Evolutionary conservation across 2,797 vertebrate genomes (phyloP).

Genomic region (Acipenser transmontanus): DNA sequence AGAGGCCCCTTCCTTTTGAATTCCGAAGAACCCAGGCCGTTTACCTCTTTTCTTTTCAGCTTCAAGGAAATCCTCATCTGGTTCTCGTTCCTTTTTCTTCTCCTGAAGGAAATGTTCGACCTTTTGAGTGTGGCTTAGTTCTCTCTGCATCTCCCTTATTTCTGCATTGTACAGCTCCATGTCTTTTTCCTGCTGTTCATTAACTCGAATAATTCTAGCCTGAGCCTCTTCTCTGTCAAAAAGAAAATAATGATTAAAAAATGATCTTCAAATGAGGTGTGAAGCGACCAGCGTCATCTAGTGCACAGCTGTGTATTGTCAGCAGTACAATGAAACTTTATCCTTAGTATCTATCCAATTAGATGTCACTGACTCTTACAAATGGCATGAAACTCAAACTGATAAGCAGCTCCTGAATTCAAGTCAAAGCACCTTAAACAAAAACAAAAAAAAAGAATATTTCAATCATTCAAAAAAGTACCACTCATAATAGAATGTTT

Average conservation of each 20-base stretch:
- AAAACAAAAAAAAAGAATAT: not conserved
- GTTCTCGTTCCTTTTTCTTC: conserved; percentile 17
- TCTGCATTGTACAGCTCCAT: conserved; percentile 10
- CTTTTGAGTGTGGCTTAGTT: conserved; percentile 13
- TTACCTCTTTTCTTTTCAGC: conserved; percentile 15
- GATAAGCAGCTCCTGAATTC: too few species aligned
- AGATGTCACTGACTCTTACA: too few species aligned
- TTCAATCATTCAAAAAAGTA: too few species aligned
- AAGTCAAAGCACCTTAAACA: not conserved
- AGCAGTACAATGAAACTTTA: not conserved
- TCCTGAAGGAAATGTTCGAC: conserved; percentile 13
- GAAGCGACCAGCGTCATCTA: too few species aligned
- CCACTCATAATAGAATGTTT: not conserved
- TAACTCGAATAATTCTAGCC: conserved; percentile 2
- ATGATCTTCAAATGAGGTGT: too few species aligned
- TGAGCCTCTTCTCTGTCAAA: conserved; percentile 11
- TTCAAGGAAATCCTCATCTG: conserved; percentile 12
- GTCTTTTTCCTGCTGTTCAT: conserved; percentile 17
- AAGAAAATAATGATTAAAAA: too few species aligned
- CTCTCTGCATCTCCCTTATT: conserved; percentile 13
- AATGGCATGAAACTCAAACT: too few species aligned
- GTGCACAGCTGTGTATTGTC: too few species aligned
- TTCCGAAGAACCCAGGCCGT: too few species aligned
- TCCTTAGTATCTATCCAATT: too few species aligned
- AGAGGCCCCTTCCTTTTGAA: too few species aligned